phyloP scores from a whole-genome alignment of 2,888 invertebrate genomes.

The Drosophila aldrichi region DNA sequence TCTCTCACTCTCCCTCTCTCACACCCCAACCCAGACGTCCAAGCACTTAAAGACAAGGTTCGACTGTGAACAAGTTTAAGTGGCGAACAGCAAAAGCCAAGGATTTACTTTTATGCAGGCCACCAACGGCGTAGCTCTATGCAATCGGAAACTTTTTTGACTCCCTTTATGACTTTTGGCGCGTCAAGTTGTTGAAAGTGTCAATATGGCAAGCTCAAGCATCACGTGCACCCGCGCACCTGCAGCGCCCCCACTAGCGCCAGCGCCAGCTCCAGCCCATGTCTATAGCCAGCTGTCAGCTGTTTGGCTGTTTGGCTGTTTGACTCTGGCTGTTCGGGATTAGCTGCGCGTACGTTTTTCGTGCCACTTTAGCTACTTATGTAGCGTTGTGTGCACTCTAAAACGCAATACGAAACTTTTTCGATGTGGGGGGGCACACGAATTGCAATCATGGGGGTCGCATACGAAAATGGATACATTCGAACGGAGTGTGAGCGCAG shows the following conservation, averaged over 20 bases:
- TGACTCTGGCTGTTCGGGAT: slow-evolving; percentile 57
- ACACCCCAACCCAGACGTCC: slow-evolving; percentile 47
- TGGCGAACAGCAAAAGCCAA: slow-evolving; percentile 78
- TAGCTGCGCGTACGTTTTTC: slow-evolving; percentile 61
- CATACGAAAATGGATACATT: slow-evolving; percentile 34
- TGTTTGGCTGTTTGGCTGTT: slow-evolving; percentile 40
- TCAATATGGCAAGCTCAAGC: slow-evolving; percentile 80
- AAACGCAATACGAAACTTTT: slow-evolving; percentile 79
- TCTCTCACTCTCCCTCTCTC: neutral
- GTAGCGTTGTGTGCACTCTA: slow-evolving; percentile 73
- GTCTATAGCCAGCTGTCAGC: slow-evolving; percentile 57
- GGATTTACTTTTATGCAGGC: slow-evolving; percentile 80
- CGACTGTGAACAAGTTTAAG: slow-evolving; percentile 82
- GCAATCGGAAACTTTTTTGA: slow-evolving; percentile 60
- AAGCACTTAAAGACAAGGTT: slow-evolving; percentile 70
- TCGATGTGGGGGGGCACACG: neutral
- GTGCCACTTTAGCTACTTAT: slow-evolving; percentile 72
- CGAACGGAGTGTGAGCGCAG: neutral
- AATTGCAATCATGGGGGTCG: slow-evolving; percentile 42
- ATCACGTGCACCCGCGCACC: slow-evolving; percentile 70
- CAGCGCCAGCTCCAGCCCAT: slow-evolving; percentile 1
- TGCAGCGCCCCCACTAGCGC: slow-evolving; percentile 42
- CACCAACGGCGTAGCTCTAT: neutral
- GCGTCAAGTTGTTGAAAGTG: slow-evolving; percentile 80
- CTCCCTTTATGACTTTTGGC: slow-evolving; percentile 81